Evolutionary conservation across 1,140 invertebrate genomes (phyloP).

Genomic region (Aricia agestis): DNA sequence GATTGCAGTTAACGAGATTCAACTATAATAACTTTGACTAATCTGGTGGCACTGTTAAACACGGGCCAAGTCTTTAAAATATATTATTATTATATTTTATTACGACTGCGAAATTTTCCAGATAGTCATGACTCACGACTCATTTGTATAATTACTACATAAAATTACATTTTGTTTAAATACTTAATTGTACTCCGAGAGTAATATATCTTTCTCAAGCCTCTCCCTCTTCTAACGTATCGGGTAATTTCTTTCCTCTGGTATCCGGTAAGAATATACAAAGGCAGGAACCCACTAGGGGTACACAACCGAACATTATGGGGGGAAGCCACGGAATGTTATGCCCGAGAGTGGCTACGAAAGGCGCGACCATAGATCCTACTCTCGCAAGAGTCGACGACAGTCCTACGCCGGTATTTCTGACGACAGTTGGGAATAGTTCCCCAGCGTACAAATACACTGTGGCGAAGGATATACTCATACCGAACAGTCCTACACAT

Average conservation of each 20-base stretch:
- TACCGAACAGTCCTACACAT: constrained; percentile 79
- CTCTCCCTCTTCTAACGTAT: constrained; percentile 70
- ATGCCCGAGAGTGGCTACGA: constrained; percentile 64
- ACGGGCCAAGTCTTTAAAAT: too few relatives aligned
- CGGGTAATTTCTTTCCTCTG: constrained; percentile 63
- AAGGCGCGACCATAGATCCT: constrained; percentile 77
- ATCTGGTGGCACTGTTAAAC: too few relatives aligned
- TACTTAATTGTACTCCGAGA: neutral
- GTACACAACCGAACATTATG: constrained; percentile 80
- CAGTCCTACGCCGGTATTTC: constrained; percentile 77
- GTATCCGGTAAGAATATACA: constrained; percentile 81
- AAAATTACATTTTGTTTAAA: neutral
- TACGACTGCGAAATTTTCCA: too few relatives aligned
- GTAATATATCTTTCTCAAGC: constrained; percentile 20
- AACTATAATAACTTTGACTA: too few relatives aligned
- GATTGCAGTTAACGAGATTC: too few relatives aligned
- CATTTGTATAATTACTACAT: neutral
- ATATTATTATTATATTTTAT: too few relatives aligned
- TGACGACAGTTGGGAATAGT: constrained; percentile 78
- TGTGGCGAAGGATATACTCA: constrained; percentile 76
- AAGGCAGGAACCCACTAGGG: constrained; percentile 79
- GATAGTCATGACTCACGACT: neutral
- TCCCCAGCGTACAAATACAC: constrained; percentile 78
- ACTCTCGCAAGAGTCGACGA: constrained; percentile 77
- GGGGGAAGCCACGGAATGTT: constrained; percentile 78